Percentiles rank a stretch among this genome's conserved stretches.
These are phyloP conservation scores for Sternotherus odoratus DNA, from an alignment of 2,797 vertebrate genomes.

Conservation along the genomic window DNA sequence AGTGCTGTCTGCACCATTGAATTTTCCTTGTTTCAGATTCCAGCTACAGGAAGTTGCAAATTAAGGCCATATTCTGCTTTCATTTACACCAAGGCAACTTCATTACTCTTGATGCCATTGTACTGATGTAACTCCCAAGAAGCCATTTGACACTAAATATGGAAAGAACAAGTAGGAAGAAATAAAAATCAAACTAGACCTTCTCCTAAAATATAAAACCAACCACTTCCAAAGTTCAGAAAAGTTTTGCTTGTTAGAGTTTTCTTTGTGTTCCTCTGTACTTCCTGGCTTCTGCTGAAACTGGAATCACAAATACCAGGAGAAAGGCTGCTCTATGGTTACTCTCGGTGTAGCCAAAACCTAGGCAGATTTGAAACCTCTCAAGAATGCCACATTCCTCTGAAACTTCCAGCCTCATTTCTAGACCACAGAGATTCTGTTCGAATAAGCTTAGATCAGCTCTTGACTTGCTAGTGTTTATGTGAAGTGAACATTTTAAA, in stretches of 20 bases:
- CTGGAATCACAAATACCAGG: slow-evolving; percentile 13
- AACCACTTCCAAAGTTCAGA: not conserved
- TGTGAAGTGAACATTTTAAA: not conserved
- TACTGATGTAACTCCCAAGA: not conserved
- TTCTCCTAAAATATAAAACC: not conserved
- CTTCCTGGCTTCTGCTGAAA: slow-evolving; percentile 62
- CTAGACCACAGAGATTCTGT: slow-evolving; percentile 15
- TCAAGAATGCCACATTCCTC: slow-evolving; percentile 33
- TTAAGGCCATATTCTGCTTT: not conserved
- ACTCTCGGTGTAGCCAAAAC: not conserved
- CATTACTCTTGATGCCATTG: not conserved
- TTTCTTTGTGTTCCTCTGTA: not conserved
- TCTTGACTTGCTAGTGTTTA: not conserved
- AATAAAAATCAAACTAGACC: not conserved
- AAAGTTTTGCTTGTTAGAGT: slow-evolving; percentile 14
- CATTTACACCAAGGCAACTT: not conserved
- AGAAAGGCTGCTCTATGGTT: not conserved
- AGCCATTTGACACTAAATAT: not conserved
- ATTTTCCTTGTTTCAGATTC: not conserved
- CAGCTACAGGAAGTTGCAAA: not conserved
- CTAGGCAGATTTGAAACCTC: slow-evolving; percentile 14
- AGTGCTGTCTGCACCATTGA: not conserved
- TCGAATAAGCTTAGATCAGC: slow-evolving; percentile 33
- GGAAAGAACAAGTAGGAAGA: slow-evolving; percentile 2
- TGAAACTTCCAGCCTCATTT: not conserved